Conservation (phyloP, 1,140 invertebrate genomes). For the Tetramorium alpestre region DNA sequence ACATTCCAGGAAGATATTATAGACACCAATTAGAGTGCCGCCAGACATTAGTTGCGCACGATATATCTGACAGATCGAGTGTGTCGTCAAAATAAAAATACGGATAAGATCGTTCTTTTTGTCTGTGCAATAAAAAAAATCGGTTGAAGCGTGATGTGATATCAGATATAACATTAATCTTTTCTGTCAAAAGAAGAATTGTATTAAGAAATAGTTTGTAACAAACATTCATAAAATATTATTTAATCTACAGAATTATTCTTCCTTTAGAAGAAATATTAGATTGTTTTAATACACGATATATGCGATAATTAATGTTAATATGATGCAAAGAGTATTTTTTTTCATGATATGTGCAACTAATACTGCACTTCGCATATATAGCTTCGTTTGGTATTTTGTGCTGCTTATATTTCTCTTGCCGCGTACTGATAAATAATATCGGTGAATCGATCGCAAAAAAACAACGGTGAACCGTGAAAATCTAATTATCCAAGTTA, state of each 20-base stretch:
- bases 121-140: not conserved
- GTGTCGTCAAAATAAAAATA: not conserved
- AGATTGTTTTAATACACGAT: not conserved
- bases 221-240: not conserved
- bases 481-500: constrained; percentile 24
- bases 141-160: not conserved
- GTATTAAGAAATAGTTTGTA: not conserved
- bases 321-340: not conserved
- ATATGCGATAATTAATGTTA: not conserved
- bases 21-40: constrained; percentile 23
- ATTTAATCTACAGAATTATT: not conserved
- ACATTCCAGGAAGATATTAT: constrained; percentile 15
- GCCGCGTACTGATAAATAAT: not conserved
- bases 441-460: not conserved
- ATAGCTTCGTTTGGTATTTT: not conserved
- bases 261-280: not conserved
- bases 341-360: not conserved
- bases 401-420: not conserved
- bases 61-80: not conserved
- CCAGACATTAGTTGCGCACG: not conserved
- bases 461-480: not conserved
- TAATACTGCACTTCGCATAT: not conserved
- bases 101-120: not conserved
- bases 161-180: not conserved
- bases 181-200: not conserved